phyloP scores from a whole-genome alignment of 2,888 invertebrate species.

The Eupsilia transversa region DNA sequence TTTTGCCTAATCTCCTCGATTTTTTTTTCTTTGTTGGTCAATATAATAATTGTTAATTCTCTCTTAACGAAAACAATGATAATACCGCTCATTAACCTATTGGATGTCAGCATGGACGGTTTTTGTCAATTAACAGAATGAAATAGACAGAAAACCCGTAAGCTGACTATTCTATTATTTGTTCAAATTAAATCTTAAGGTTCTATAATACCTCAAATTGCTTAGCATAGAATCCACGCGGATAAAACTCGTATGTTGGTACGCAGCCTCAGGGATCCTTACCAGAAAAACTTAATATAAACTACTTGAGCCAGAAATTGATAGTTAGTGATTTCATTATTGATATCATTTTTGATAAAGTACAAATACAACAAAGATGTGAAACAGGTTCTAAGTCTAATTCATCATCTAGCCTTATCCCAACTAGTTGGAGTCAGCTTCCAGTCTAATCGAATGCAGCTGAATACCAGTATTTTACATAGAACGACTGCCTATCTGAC shows the following conservation, averaged over 20 bases:
- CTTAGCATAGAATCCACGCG: too few species aligned
- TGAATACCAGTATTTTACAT: background rate
- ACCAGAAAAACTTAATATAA: background rate
- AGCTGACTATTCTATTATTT: conserved; percentile 24
- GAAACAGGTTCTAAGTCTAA: background rate
- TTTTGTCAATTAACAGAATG: background rate
- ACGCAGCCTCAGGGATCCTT: too few species aligned
- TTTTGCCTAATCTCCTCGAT: too few species aligned
- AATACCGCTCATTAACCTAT: background rate
- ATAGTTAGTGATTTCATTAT: background rate
- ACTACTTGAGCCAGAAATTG: background rate
- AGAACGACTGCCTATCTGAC: background rate
- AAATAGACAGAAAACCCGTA: background rate
- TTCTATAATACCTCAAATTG: too few species aligned
- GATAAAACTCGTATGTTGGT: too few species aligned
- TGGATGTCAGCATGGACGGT: background rate
- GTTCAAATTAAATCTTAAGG: conserved; percentile 3
- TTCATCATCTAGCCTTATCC: background rate
- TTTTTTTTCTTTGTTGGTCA: too few species aligned
- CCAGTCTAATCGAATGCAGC: background rate
- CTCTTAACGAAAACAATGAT: background rate
- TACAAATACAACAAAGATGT: background rate
- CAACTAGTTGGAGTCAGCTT: background rate
- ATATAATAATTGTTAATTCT: background rate
- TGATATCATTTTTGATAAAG: background rate